Percentiles rank a stretch among this genome's conserved stretches.
phyloP scores from a whole-genome alignment of 2,888 invertebrate species.

The Phaedon cochleariae region DNA sequence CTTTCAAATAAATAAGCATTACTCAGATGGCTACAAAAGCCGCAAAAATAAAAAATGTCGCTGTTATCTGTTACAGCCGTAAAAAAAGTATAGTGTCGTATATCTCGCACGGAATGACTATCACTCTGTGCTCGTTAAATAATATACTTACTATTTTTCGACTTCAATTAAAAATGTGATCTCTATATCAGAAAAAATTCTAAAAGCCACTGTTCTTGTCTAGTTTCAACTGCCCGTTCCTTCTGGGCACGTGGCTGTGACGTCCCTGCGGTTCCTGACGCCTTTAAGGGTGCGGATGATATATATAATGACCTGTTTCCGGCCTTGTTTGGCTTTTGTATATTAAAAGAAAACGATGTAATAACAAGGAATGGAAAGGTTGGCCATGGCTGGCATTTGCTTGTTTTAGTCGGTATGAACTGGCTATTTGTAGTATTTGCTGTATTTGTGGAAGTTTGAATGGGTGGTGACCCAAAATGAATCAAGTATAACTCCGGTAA shows the following conservation, averaged over 20 bases:
- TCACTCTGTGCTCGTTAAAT: too few species aligned
- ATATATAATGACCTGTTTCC: slow-evolving; percentile 18
- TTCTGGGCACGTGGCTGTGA: neutral
- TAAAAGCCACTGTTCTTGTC: too few species aligned
- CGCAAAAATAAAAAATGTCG: too few species aligned
- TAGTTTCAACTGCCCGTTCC: neutral
- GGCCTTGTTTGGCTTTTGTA: slow-evolving; percentile 8
- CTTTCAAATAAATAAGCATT: too few species aligned
- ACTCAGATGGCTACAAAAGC: too few species aligned
- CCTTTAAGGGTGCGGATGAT: slow-evolving; percentile 26
- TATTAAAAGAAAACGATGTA: slow-evolving; percentile 1
- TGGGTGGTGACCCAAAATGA: neutral
- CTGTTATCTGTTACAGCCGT: too few species aligned
- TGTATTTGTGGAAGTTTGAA: neutral
- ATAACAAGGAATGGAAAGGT: neutral
- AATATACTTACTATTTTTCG: too few species aligned
- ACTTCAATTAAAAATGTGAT: too few species aligned
- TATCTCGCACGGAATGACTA: too few species aligned
- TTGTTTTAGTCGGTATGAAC: slow-evolving; percentile 19
- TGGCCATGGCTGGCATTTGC: neutral
- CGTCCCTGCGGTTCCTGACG: slow-evolving; percentile 13
- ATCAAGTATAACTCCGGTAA: too few species aligned
- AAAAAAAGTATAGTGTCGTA: too few species aligned
- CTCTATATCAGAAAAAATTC: too few species aligned
- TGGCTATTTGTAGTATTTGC: neutral